A percentile compares a stretch with the other conserved stretches of the same genome.
Evolutionary conservation across 2,888 invertebrate genomes (phyloP).

Genomic region (Drosophila paracracens): DNA sequence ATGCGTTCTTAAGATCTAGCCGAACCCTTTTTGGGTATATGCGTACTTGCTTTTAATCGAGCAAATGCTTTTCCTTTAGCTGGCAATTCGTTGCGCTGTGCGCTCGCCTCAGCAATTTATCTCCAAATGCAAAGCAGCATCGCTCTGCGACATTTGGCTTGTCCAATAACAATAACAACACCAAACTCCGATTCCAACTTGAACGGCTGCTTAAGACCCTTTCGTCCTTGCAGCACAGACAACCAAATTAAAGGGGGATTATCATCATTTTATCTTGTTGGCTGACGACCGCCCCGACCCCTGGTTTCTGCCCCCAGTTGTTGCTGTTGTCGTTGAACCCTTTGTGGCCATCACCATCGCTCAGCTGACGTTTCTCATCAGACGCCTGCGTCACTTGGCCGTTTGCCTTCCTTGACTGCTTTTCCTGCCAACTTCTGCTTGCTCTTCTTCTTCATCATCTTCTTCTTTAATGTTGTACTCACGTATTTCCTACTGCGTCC

Average conservation of each 20-base stretch:
- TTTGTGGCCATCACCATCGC: constrained; percentile 39
- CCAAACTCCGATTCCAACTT: constrained; percentile 16
- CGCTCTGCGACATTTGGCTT: constrained; percentile 22
- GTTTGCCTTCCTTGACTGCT: constrained; percentile 30
- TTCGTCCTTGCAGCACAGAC: constrained; percentile 55
- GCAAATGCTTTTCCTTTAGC: constrained; percentile 50
- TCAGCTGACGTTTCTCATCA: constrained; percentile 80
- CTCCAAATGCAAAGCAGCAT: constrained; percentile 52
- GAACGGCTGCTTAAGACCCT: constrained; percentile 41
- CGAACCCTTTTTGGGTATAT: constrained; percentile 41
- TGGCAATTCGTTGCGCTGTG: constrained; percentile 51
- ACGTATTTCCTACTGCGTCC: constrained; percentile 41
- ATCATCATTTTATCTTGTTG: constrained; percentile 67
- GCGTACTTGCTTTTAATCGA: constrained; percentile 43
- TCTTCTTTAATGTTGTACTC: constrained; percentile 9
- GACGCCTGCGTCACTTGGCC: constrained; percentile 56
- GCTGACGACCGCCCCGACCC: constrained; percentile 22
- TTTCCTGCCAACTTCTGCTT: constrained; percentile 12
- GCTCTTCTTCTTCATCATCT: neutral
- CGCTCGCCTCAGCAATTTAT: constrained; percentile 35
- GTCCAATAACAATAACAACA: constrained; percentile 21
- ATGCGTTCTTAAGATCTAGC: neutral
- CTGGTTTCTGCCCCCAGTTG: neutral
- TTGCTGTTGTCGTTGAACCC: constrained; percentile 46
- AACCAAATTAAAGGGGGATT: constrained; percentile 76